Evolutionary conservation across 1,140 invertebrate species (phyloP).

Genomic region (Oryzaephilus surinamensis): DNA sequence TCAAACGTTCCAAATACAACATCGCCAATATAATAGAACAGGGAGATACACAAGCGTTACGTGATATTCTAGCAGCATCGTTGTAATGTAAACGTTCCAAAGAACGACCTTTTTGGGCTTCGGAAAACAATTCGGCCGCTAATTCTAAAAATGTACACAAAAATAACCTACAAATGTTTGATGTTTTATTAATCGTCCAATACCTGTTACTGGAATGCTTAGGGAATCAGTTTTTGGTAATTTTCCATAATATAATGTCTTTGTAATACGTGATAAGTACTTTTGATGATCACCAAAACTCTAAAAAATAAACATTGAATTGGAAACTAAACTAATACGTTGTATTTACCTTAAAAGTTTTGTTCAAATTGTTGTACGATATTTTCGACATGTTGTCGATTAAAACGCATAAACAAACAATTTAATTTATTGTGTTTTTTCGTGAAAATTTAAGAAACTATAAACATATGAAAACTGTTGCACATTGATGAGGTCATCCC

Average conservation of each 20-base stretch:
- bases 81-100: conserved; percentile 70
- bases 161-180: conserved; percentile 1
- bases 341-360: conserved; percentile 17
- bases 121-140: conserved; percentile 70
- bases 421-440: no score
- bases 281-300: conserved; percentile 55
- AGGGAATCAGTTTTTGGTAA: conserved; percentile 57
- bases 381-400: conserved; percentile 29
- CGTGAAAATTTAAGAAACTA: no score
- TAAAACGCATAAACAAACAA: no score
- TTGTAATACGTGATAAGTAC: conserved; percentile 66
- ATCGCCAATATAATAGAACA: conserved; percentile 72
- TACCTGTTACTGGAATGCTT: conserved; percentile 70
- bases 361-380: conserved; percentile 19
- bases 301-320: conserved; percentile 39
- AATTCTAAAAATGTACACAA: conserved; percentile 51
- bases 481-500: no score
- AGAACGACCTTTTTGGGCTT: conserved; percentile 54
- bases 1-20: conserved; percentile 78
- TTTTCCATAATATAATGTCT: conserved; percentile 78
- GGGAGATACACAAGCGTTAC: conserved; percentile 75
- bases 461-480: no score
- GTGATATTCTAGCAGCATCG: conserved; percentile 64
- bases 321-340: neutral
- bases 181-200: conserved; percentile 22